These are phyloP conservation scores for Uropsilus gracilis DNA, from an alignment of 2,113 vertebrate genomes.

Conservation along the genomic window DNA sequence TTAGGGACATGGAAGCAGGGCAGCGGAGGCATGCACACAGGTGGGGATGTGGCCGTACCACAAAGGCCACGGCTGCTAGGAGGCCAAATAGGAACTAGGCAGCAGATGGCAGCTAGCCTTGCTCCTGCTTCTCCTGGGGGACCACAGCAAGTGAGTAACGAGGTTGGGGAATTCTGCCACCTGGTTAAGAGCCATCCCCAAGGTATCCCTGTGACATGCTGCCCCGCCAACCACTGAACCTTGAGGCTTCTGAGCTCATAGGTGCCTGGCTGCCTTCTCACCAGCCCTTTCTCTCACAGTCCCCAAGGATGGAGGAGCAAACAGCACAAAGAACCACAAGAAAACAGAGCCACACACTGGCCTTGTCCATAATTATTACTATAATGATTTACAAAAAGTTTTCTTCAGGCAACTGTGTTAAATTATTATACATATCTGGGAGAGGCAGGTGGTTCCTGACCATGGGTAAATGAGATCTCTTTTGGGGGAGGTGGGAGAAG, in stretches of 20 bases:
- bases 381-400: constrained; percentile 89
- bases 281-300: background rate
- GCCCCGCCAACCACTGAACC: background rate
- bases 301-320: background rate
- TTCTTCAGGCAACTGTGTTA: constrained; percentile 90
- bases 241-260: background rate
- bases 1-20: accelerated
- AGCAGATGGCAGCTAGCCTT: background rate
- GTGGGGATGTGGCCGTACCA: accelerated
- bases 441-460: constrained; percentile 7
- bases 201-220: background rate
- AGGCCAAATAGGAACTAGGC: background rate
- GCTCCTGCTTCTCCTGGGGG: background rate
- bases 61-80: background rate
- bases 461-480: background rate
- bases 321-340: constrained; percentile 43
- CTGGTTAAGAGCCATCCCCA: background rate
- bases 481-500: background rate
- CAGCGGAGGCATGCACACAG: background rate
- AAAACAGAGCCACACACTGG: constrained; percentile 57
- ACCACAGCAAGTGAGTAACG: background rate
- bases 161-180: background rate
- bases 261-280: background rate
- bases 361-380: constrained; percentile 86
- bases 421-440: constrained; percentile 87